phyloP scores from a whole-genome alignment of 2,113 vertebrate species.

The Centropristis striata region DNA sequence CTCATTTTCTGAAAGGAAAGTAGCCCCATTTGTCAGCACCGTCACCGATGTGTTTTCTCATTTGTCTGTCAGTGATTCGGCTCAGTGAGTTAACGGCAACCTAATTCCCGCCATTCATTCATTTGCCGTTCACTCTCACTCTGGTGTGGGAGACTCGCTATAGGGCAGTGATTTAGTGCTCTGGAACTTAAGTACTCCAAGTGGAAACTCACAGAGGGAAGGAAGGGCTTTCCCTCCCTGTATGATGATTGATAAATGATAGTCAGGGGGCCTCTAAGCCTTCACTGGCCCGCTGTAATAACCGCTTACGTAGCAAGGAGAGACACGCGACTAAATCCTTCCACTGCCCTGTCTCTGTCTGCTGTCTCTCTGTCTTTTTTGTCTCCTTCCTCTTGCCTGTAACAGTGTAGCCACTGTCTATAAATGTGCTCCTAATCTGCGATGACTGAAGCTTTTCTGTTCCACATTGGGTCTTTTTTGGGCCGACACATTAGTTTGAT shows the following conservation, averaged over 20 bases:
- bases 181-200: constrained; percentile 62
- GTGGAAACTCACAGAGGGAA: constrained; percentile 68
- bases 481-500: constrained; percentile 69
- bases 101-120: constrained; percentile 67
- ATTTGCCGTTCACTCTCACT: constrained; percentile 36
- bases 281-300: constrained; percentile 63
- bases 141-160: constrained; percentile 47
- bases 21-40: constrained; percentile 72
- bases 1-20: constrained; percentile 62
- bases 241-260: constrained; percentile 79
- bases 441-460: constrained; percentile 57
- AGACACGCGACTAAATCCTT: constrained; percentile 74
- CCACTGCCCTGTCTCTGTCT: constrained; percentile 51
- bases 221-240: constrained; percentile 53
- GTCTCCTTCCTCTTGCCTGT: constrained; percentile 34
- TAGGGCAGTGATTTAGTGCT: constrained; percentile 72
- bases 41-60: constrained; percentile 69
- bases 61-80: constrained; percentile 72
- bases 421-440: constrained; percentile 46
- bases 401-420: constrained; percentile 70
- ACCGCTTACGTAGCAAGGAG: constrained; percentile 55
- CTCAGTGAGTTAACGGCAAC: constrained; percentile 67
- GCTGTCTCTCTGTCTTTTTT: constrained; percentile 35
- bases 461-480: constrained; percentile 36
- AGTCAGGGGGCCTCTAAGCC: constrained; percentile 51